phyloP scores from a whole-genome alignment of 2,797 vertebrate genomes.

The Sebastes trivittatus region DNA sequence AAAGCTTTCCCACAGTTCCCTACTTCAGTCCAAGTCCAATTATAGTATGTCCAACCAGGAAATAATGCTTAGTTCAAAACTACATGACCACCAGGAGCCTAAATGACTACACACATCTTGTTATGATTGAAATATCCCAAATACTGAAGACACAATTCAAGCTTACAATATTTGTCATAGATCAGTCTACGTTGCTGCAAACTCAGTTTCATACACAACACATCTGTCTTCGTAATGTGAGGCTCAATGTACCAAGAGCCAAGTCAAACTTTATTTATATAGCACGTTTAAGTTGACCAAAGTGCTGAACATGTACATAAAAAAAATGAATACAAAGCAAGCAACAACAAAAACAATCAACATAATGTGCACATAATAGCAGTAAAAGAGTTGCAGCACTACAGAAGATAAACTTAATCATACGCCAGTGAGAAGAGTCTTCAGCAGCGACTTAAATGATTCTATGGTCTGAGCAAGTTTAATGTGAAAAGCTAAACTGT shows the following conservation, averaged over 20 bases:
- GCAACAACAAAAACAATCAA: background rate
- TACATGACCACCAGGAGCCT: background rate
- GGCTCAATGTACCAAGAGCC: background rate
- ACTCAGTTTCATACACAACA: background rate
- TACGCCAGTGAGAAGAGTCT: background rate
- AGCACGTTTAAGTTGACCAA: background rate
- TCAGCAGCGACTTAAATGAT: background rate
- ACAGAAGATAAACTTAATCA: too few species aligned
- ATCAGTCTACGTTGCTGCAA: background rate
- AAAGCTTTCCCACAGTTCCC: conserved; percentile 18
- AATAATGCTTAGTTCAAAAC: conserved; percentile 10
- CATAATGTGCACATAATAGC: too few species aligned
- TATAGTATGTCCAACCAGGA: conserved; percentile 1
- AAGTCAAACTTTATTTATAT: background rate
- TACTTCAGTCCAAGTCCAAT: background rate
- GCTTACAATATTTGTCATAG: background rate
- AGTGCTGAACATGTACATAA: background rate
- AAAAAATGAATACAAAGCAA: background rate
- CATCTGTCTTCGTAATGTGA: background rate
- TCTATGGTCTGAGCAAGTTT: background rate
- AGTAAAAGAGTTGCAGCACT: too few species aligned
- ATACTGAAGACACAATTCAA: background rate
- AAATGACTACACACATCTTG: background rate
- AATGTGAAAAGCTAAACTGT: background rate
- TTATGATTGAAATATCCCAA: background rate